Evolutionary conservation across 2,797 vertebrate genomes (phyloP), one percentile per base, ranked within the genome.

Genomic region (Heterohyrax brucei): DNA sequence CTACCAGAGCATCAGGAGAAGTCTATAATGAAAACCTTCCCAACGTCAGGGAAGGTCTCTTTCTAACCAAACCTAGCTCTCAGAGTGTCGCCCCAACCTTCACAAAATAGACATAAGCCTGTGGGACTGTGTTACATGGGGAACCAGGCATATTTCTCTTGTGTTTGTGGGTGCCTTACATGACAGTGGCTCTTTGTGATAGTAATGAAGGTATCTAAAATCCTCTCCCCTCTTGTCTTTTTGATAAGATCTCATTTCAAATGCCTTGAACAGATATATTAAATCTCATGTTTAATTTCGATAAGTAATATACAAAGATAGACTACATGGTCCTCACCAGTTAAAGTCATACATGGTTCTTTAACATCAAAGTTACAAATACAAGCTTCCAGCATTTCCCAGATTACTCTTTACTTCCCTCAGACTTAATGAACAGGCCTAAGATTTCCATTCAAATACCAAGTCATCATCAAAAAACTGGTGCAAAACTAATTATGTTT

Each of bases 401-500:
- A 82, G 56, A 53, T 86, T 28, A 81, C 7, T 53, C 56, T 72
- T 80, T 68, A 22, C 7, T 85, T 89, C 77, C 66, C 53, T 68
- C 73, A 61, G 22, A 62, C 39, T 53, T 61, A 82, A 24, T 82
- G 28, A 62, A 77, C 39, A 28, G 64, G 44, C 9, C 28, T 24
- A 39, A 78, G 53, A 26, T 89, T 92, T 92, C 61, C 62, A 76
- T 78, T 12, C 86, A 87, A 89, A 79, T 56, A 22, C 4, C 16
- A 66, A 50, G 16, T 85, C 79, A 88, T 66, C 56, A 30, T 30
- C 50, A 22, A 62, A 77, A 91, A 22, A 50, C 56, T 39, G 46
- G 68, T 79, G 91, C 44, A 72, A 93, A 85, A 4, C 85, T 75
- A 39, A 77, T 91, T 64, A 59, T 44, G 90, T 95, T 91, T 64